Evolutionary conservation across 2,888 invertebrate species (phyloP), one percentile per base, ranked within the genome.

Genomic region (Gymnoscelis rufifasciata): DNA sequence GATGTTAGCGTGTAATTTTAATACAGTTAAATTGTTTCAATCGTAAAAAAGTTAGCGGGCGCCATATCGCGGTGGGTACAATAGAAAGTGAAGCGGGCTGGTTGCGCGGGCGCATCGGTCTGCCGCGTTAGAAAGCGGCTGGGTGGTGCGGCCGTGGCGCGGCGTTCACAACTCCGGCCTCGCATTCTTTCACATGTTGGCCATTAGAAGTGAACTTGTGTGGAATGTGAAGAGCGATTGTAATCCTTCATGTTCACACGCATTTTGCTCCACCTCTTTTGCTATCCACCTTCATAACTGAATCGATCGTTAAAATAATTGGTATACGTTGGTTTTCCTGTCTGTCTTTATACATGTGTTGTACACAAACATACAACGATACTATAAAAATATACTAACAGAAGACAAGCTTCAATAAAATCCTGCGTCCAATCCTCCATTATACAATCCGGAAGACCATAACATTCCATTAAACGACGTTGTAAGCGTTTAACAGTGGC

Each of bases 21-120:
- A 57, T 60, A 51, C 42, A 43, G 51, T 52, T 40, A 56, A 57
- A 58, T 61, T 44, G 57, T 66, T 52, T 19, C n/a, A 35, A 10
- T 59, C 47, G 60, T 56, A 57, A 47, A 40, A 56, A 60, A 57
- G 43, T 55, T 42, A 44, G 60, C 19, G 7, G 19, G 61, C 59
- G 64, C 66, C 71, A 69, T 77, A 68, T 77, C 69, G 67, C 15
- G n/a, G 35, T 19, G 35, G 35, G 56, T 64, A 79, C 78, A 78
- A 78, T 87, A 86, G 86, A 87, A 87, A 87, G 86, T 86, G 86
- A 86, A 83, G 84, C 74, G 71, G 71, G 64, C 65, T 19, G 35
- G 35, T 56, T 70, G 71, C 73, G 78, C 74, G 59, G 74, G 75
- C 77, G 78, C 80, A 80, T 78, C 79, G 72, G 76, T 78, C 79